Conservation (phyloP, 2,797 vertebrate species). For the Pagetopsis macropterus region DNA sequence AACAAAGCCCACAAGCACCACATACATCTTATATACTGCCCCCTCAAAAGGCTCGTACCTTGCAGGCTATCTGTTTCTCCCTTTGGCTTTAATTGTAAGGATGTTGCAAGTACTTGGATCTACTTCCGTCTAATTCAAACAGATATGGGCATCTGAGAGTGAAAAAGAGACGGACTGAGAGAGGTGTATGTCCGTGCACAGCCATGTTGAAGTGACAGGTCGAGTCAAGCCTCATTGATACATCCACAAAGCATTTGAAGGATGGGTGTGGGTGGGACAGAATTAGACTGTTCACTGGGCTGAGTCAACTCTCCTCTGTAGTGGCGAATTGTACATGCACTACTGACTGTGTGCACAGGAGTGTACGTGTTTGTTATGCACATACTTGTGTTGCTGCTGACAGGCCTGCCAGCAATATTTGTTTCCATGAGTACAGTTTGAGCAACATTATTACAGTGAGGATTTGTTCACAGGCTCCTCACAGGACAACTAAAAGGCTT, state of each 20-base stretch:
- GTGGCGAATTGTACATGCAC: constrained; percentile 7
- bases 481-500: not conserved
- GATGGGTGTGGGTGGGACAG: constrained; percentile 44
- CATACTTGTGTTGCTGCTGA: constrained; percentile 1
- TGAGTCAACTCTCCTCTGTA: constrained; percentile 18
- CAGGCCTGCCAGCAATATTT: not conserved
- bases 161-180: constrained; percentile 13
- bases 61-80: not conserved
- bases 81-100: constrained; percentile 6
- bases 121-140: not conserved
- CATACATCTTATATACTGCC: constrained; percentile 62
- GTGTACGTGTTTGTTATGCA: constrained; percentile 16
- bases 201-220: constrained; percentile 50
- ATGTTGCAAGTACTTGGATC: not conserved
- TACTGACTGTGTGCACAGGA: not conserved
- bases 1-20: constrained; percentile 65
- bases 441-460: constrained; percentile 4
- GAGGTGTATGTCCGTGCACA: constrained; percentile 29
- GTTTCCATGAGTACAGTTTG: constrained; percentile 15
- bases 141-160: not conserved
- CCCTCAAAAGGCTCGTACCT: constrained; percentile 41
- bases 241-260: constrained; percentile 64
- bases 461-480: not conserved
- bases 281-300: constrained; percentile 38
- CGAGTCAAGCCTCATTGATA: constrained; percentile 65